Evolutionary conservation across 2,797 vertebrate species (phyloP).

Genomic region (Sarcoramphus papa): DNA sequence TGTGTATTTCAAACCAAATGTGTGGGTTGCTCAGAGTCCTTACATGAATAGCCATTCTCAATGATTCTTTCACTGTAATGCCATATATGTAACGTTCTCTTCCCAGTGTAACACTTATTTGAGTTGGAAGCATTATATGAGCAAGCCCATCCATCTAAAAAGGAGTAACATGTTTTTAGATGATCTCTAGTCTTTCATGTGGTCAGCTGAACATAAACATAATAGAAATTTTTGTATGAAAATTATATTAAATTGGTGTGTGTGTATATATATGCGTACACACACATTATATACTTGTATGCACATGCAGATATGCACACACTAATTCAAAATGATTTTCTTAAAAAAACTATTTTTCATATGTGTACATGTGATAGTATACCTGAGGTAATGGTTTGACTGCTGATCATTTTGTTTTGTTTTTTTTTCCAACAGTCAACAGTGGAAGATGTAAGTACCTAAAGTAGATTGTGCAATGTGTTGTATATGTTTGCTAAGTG

Average conservation of each 20-base stretch:
- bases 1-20: background rate
- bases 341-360: background rate
- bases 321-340: background rate
- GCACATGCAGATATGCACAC: background rate
- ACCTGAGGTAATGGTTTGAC: background rate
- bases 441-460: conserved; percentile 54
- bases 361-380: background rate
- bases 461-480: background rate
- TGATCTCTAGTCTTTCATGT: background rate
- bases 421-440: conserved; percentile 15
- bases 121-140: background rate
- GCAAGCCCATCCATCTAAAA: background rate
- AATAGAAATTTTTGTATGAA: background rate
- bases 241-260: background rate
- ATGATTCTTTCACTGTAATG: background rate
- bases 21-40: background rate
- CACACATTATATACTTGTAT: background rate
- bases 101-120: background rate
- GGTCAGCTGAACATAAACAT: background rate
- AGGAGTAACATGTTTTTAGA: background rate
- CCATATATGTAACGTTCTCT: background rate
- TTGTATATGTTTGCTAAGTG: background rate
- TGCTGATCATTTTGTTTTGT: background rate
- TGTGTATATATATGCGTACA: background rate
- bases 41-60: background rate